Evolutionary conservation across 2,113 vertebrate genomes (phyloP).

Genomic region (Prietella phreatophila): DNA sequence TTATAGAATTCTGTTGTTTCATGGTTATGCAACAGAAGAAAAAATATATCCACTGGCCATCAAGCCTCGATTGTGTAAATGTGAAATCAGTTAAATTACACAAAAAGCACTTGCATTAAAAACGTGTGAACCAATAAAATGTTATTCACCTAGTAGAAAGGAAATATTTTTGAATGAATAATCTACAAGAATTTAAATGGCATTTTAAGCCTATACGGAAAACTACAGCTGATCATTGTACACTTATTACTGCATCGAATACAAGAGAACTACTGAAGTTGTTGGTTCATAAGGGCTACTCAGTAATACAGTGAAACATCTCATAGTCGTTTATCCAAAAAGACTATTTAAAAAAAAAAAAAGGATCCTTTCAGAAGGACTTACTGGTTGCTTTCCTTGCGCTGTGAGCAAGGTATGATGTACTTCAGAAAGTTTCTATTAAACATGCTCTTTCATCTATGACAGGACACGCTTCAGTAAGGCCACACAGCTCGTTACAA

Average conservation of each 20-base stretch:
- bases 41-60: neutral
- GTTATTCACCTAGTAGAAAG: neutral
- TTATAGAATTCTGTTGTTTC: neutral
- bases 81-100: neutral
- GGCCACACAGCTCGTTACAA: conserved; percentile 25
- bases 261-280: neutral
- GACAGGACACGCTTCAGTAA: neutral
- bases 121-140: neutral
- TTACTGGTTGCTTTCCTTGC: conserved; percentile 45
- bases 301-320: conserved; percentile 38
- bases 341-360: too few species aligned
- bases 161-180: neutral
- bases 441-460: conserved; percentile 20
- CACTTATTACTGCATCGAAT: neutral
- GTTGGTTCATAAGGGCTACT: conserved; percentile 29
- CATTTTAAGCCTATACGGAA: neutral
- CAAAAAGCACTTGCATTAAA: neutral
- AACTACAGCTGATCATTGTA: neutral
- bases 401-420: conserved; percentile 13
- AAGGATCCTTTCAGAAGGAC: conserved; percentile 34
- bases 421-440: conserved; percentile 27
- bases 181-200: neutral
- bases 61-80: neutral
- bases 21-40: neutral
- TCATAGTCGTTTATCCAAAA: conserved; percentile 34